These are phyloP conservation scores for Campaea margaritaria DNA, from an alignment of 2,888 invertebrate genomes.

Conservation along the genomic window DNA sequence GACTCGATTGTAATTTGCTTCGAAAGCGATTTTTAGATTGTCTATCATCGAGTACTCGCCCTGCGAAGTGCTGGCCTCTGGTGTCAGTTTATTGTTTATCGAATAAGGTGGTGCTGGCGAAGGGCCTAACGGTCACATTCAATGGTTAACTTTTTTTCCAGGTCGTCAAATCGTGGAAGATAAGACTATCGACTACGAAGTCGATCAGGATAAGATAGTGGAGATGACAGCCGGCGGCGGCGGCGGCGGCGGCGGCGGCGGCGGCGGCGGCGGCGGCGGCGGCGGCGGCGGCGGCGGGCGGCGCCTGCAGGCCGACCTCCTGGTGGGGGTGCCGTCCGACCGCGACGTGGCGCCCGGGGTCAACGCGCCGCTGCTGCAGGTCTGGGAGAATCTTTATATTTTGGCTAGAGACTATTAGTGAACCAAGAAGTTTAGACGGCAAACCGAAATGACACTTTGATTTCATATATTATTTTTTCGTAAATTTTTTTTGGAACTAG, in stretches of 20 bases:
- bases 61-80: too few species aligned
- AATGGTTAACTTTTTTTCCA: constrained; percentile 46
- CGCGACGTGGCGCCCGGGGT: constrained; percentile 76
- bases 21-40: too few species aligned
- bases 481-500: too few species aligned
- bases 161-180: constrained; percentile 79
- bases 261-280: constrained; percentile 27
- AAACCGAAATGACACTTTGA: too few species aligned
- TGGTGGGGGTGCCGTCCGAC: constrained; percentile 51
- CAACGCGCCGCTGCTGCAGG: constrained; percentile 70
- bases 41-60: too few species aligned
- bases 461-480: too few species aligned
- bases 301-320: constrained; percentile 43
- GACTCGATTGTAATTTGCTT: too few species aligned
- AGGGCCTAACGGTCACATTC: too few species aligned
- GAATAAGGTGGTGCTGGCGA: too few species aligned
- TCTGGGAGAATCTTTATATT: constrained; percentile 28
- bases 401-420: too few species aligned
- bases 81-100: too few species aligned
- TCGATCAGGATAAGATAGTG: constrained; percentile 68
- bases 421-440: too few species aligned
- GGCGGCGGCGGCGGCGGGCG: constrained; percentile 14
- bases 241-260: constrained; percentile 9
- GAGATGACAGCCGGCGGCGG: constrained; percentile 54
- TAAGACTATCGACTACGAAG: constrained; percentile 68